A percentile compares a stretch with the other conserved stretches of the same genome.
Conservation (phyloP, 64 coral and sea anemone genomes). For the Trachythela sp. region DNA sequence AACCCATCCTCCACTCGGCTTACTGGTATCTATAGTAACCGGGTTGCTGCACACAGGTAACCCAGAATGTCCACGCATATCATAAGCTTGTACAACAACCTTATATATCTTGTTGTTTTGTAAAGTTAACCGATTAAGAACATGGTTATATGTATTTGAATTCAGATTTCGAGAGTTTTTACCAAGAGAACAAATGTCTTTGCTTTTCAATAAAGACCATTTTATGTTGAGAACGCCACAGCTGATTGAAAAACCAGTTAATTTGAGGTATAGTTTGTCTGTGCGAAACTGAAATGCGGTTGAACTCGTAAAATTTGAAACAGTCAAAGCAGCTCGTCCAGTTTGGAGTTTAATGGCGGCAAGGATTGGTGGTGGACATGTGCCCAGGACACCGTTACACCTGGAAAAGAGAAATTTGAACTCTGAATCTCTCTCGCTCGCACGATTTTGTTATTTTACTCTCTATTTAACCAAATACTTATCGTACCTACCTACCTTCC, state of each 20-base stretch:
- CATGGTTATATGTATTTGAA: background rate
- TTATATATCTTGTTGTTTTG: constrained; percentile 47
- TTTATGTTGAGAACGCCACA: background rate
- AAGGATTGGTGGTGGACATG: background rate
- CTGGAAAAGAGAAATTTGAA: background rate
- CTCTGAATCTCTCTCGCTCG: no score
- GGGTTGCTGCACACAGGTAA: constrained; percentile 56
- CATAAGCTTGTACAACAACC: constrained; percentile 23
- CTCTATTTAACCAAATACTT: no score
- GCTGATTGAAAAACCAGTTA: constrained; percentile 23
- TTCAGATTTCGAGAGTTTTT: background rate
- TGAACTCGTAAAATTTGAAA: background rate
- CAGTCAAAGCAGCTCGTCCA: background rate
- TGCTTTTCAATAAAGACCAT: constrained; percentile 59
- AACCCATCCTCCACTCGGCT: constrained; percentile 72
- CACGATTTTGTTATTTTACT: no score
- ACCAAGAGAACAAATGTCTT: background rate
- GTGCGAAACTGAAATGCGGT: background rate
- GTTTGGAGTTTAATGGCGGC: background rate
- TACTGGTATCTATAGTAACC: constrained; percentile 74
- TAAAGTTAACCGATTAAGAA: background rate
- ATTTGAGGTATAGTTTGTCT: background rate
- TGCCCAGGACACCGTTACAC: background rate
- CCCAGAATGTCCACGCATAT: constrained; percentile 24
- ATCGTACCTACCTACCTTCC: no score